Percentiles rank a stretch among this genome's conserved stretches.
Conservation (phyloP, 2,888 invertebrate species). For the Stomorhina lunata region DNA sequence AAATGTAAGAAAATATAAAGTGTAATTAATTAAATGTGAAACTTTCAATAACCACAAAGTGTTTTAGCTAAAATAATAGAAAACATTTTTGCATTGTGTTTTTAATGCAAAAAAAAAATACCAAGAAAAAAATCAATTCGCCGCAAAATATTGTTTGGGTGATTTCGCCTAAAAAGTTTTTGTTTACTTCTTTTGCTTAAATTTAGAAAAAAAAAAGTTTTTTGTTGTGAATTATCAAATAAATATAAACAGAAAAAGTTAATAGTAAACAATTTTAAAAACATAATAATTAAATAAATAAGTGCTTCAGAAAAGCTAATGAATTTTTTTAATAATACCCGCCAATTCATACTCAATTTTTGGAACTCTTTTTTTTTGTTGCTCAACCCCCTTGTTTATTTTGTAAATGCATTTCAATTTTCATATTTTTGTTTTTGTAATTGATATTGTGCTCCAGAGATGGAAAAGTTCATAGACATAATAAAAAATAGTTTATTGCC, state of each 20-base stretch:
- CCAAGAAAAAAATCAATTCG: conserved; percentile 73
- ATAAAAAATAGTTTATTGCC: too few species aligned
- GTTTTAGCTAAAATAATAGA: not conserved
- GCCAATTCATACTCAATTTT: conserved; percentile 69
- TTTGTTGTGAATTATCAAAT: not conserved
- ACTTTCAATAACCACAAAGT: not conserved
- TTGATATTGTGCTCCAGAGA: too few species aligned
- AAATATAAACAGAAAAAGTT: not conserved
- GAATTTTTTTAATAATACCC: too few species aligned
- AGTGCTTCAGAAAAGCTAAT: too few species aligned
- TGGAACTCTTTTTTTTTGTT: conserved; percentile 43
- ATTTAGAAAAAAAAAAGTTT: not conserved
- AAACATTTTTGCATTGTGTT: conserved; percentile 68
- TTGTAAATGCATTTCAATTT: conserved; percentile 47
- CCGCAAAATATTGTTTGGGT: conserved; percentile 67
- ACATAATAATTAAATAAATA: too few species aligned
- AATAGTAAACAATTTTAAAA: conserved; percentile 2
- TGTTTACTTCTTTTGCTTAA: conserved; percentile 66
- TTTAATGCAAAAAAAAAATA: conserved; percentile 71
- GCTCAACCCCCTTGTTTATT: conserved; percentile 63
- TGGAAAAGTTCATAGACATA: too few species aligned
- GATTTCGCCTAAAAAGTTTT: conserved; percentile 68
- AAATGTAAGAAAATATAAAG: not conserved
- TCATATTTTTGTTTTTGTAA: conserved; percentile 57
- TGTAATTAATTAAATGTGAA: not conserved